Base-by-base conservation (phyloP, 2,797 vertebrate genomes). In the Sebastes paucispinis region DNA sequence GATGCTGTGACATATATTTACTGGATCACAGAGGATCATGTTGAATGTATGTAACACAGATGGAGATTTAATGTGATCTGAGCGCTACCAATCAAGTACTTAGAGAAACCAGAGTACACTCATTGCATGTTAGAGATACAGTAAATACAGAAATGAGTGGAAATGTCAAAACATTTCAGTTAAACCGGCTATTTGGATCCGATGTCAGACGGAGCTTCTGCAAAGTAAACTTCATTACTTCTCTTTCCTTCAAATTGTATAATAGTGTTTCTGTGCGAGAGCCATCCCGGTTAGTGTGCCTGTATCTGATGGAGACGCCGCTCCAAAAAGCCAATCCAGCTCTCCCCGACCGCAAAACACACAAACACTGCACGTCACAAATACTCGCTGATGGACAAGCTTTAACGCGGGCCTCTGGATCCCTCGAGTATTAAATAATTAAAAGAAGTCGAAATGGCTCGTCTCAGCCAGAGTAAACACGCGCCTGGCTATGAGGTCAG, bases 401-500 rank as follows among this genome's bases (percentile, higher is more conserved):
- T 74, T 87, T 58, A 80, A 66, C 54, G 55, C 60, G 22, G 78
- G 82, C 85, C 79, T 80, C 85, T 25, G 68, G 88, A 81, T 89
- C 91, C 91, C 81, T 73, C 66, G 27, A 68, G 87, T 82, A 84
- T 87, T 77, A 79, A 85, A 85, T 88, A 91, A 93, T 92, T 91
- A 93, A 92, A 93, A 93, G 88, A 90, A 80, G 88, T 88, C 68
- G 73, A 88, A 88, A 59, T 77, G 90, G 88, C 82, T 88, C 57
- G 59, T 84, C 83, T 55, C 82, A 78, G 95, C 96, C 96, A 97
- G 95, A 89, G 90, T 94, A 97, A 97, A 97, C 94, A 97, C 54
- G 24, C 29, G 81, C 94, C 94, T 91, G 89, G 92, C 96, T 94
- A 96, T 97, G 95, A 96, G 95, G 95, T 96, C 96, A 97, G 95